Evolutionary conservation across 2,797 vertebrate species (phyloP).

Genomic region (Ciconia nigra): DNA sequence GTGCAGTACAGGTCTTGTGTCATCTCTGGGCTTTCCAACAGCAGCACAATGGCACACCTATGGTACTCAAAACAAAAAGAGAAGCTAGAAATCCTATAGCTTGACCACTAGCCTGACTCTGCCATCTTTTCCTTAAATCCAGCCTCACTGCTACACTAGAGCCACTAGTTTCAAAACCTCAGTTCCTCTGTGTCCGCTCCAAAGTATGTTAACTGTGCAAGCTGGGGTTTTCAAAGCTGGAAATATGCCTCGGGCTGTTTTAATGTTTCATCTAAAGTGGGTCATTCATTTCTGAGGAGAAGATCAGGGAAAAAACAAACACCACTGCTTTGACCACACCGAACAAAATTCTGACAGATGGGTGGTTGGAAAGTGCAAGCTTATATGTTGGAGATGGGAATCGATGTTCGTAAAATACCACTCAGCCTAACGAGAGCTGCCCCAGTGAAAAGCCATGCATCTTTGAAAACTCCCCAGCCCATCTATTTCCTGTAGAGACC

Average conservation of each 20-base stretch:
- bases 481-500: not conserved
- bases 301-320: constrained; percentile 49
- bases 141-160: not conserved
- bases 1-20: not conserved
- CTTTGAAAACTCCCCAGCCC: not conserved
- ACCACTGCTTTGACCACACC: not conserved
- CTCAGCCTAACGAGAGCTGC: not conserved
- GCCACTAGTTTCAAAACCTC: not conserved
- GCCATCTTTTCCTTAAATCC: not conserved
- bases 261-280: constrained; percentile 59
- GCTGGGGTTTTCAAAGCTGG: constrained; percentile 22
- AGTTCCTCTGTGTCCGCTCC: not conserved
- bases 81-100: not conserved
- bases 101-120: not conserved
- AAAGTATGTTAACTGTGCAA: constrained; percentile 34
- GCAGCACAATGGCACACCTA: not conserved
- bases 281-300: constrained; percentile 42
- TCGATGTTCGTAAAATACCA: not conserved
- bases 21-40: not conserved
- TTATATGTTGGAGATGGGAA: not conserved
- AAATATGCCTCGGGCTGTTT: constrained; percentile 45
- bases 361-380: not conserved
- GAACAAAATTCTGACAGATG: constrained; percentile 25
- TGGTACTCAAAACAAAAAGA: not conserved
- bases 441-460: not conserved